These are phyloP conservation scores for Volucella bombylans DNA, from an alignment of 2,888 invertebrate species.

Conservation along the genomic window DNA sequence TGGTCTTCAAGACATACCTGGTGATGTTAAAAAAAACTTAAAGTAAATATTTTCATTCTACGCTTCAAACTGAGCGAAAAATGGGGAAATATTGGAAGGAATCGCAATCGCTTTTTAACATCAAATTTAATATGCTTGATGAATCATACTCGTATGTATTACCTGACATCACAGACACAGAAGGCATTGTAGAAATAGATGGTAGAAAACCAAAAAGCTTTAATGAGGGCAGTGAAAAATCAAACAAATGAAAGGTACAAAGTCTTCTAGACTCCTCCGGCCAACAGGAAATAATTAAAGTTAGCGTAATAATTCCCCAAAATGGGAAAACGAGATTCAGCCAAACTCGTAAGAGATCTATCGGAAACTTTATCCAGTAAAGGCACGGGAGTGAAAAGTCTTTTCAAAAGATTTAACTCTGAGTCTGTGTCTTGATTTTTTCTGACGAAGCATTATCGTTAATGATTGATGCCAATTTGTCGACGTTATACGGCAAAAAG, in stretches of 20 bases:
- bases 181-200: not conserved
- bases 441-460: too few relatives aligned
- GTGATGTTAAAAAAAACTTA: not conserved
- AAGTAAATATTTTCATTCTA: too few relatives aligned
- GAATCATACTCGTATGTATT: not conserved
- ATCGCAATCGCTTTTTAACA: not conserved
- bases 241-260: conserved; percentile 6
- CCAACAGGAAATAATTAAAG: not conserved
- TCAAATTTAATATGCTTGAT: not conserved
- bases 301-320: not conserved
- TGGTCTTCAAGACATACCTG: too few relatives aligned
- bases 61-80: not conserved
- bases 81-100: conserved; percentile 6
- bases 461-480: too few relatives aligned
- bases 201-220: conserved; percentile 3
- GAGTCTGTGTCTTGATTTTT: too few relatives aligned
- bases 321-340: conserved; percentile 23
- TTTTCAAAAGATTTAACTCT: too few relatives aligned
- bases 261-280: conserved; percentile 5
- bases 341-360: too few relatives aligned
- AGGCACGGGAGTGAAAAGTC: too few relatives aligned
- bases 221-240: conserved; percentile 4
- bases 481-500: too few relatives aligned
- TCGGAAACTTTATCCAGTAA: too few relatives aligned
- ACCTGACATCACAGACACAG: not conserved